These are phyloP conservation scores for Acleris cristana DNA, from an alignment of 2,888 invertebrate species.

Conservation along the genomic window DNA sequence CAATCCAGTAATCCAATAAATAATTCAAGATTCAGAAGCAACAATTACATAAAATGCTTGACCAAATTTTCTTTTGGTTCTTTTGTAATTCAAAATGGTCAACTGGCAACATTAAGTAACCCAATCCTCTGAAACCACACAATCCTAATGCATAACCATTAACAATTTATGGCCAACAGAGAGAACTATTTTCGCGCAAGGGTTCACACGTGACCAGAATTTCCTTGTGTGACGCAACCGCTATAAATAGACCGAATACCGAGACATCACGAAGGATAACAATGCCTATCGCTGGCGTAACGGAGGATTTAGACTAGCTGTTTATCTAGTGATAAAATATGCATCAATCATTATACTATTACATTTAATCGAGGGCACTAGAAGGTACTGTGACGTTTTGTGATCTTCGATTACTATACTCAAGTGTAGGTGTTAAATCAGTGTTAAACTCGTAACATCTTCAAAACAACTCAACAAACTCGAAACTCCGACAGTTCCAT, in stretches of 20 bases:
- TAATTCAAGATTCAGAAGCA: too few species aligned
- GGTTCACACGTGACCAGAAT: constrained; percentile 32
- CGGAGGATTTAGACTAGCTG: constrained; percentile 28
- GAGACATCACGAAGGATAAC: constrained; percentile 31
- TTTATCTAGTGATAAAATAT: constrained; percentile 32
- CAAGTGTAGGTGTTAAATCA: too few species aligned
- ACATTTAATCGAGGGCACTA: constrained; percentile 6
- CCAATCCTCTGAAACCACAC: constrained; percentile 8
- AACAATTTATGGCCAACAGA: constrained; percentile 20
- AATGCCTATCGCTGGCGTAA: constrained; percentile 24
- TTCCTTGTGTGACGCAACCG: constrained; percentile 31
- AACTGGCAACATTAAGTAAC: constrained; percentile 5
- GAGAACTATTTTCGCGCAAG: constrained; percentile 30
- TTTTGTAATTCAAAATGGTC: not conserved
- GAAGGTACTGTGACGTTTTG: too few species aligned
- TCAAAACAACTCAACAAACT: too few species aligned
- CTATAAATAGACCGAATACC: constrained; percentile 29
- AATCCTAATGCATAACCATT: constrained; percentile 18
- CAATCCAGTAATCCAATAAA: too few species aligned
- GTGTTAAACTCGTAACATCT: too few species aligned
- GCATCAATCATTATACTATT: constrained; percentile 30
- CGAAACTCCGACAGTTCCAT: too few species aligned
- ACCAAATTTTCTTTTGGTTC: too few species aligned
- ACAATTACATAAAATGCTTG: too few species aligned
- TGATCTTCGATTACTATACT: too few species aligned